Conservation (phyloP, 2,113 vertebrate genomes). For the Sinocyclocheilus anshuiensis region DNA sequence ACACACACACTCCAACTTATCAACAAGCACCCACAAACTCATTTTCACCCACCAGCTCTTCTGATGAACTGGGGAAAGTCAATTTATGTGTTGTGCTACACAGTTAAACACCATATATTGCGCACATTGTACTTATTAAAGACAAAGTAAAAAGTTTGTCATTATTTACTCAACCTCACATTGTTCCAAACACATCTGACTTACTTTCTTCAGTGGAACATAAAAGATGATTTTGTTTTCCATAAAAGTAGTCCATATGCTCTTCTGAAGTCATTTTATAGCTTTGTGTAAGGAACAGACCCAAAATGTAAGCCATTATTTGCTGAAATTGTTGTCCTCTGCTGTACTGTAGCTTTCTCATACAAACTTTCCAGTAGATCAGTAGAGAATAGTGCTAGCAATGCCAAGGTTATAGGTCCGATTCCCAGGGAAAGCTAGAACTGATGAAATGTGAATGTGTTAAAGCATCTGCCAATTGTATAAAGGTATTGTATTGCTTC, state of each 20-base stretch:
- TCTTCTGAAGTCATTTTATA: not conserved
- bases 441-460: too few species aligned
- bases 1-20: slow-evolving; percentile 32
- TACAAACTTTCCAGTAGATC: too few species aligned
- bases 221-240: too few species aligned
- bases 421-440: too few species aligned
- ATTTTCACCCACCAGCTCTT: slow-evolving; percentile 39
- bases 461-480: too few species aligned
- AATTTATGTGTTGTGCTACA: not conserved
- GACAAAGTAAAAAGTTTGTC: not conserved
- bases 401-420: too few species aligned
- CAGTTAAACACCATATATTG: not conserved
- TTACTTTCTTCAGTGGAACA: not conserved
- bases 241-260: not conserved
- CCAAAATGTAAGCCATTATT: too few species aligned
- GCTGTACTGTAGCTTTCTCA: too few species aligned
- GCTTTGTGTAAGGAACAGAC: too few species aligned
- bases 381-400: too few species aligned
- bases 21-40: slow-evolving; percentile 29
- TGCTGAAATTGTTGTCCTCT: too few species aligned
- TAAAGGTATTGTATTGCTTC: not conserved
- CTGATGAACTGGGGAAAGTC: not conserved
- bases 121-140: not conserved
- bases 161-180: too few species aligned
- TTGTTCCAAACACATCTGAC: not conserved